Evolutionary conservation across 2,888 invertebrate species (phyloP).

Genomic region (Allophyes oxyacanthae): DNA sequence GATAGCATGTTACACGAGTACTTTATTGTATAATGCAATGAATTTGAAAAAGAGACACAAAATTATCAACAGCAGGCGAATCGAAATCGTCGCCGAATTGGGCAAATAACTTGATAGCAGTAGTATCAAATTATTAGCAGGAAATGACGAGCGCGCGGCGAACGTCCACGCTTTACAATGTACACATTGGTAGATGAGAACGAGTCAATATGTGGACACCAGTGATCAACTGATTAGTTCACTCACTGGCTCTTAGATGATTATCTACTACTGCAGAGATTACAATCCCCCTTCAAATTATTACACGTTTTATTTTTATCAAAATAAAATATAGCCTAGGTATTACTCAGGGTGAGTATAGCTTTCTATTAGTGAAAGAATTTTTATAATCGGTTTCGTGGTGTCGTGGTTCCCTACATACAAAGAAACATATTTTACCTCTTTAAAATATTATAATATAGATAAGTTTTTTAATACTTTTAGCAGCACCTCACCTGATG

Average conservation of each 20-base stretch:
- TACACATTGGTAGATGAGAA: slow-evolving; percentile 28
- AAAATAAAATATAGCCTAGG: no score
- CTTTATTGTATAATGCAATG: slow-evolving; percentile 65
- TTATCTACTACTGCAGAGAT: neutral
- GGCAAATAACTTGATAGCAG: slow-evolving; percentile 19
- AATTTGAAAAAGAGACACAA: slow-evolving; percentile 36
- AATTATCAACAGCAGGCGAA: slow-evolving; percentile 29
- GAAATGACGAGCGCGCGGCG: slow-evolving; percentile 35
- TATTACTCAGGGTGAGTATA: no score
- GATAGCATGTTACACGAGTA: slow-evolving; percentile 72
- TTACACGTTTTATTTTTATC: no score
- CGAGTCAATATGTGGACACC: slow-evolving; percentile 20
- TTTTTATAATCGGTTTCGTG: no score
- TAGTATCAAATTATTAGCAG: slow-evolving; percentile 34
- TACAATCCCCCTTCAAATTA: no score
- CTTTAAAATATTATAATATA: no score
- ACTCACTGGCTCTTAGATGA: neutral
- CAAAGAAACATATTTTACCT: no score
- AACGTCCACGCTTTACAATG: slow-evolving; percentile 30
- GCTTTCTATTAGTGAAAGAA: no score
- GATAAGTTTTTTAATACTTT: neutral
- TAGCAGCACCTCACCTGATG: no score
- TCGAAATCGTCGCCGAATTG: slow-evolving; percentile 11
- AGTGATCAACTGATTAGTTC: slow-evolving; percentile 4
- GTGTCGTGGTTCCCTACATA: no score